Conservation (phyloP, 1,140 invertebrate species). For the Hermetia illucens region DNA sequence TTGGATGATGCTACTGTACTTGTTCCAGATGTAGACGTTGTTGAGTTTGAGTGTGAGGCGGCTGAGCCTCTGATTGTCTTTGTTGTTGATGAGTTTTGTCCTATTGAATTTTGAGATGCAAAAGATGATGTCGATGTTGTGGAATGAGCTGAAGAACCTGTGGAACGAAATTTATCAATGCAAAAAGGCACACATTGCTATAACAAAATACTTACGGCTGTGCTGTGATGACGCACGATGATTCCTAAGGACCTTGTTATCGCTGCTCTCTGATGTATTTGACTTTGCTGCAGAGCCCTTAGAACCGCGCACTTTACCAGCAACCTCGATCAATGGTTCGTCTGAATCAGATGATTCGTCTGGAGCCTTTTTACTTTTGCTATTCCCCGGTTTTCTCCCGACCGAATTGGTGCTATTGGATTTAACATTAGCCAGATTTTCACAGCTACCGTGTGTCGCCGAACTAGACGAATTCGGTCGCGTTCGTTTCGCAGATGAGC, state of each 20-base stretch:
- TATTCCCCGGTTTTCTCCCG: no score
- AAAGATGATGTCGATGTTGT: constrained; percentile 9
- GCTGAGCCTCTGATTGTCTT: neutral
- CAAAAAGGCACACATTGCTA: neutral
- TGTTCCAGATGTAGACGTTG: no score
- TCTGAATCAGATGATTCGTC: constrained; percentile 60
- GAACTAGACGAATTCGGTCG: constrained; percentile 1
- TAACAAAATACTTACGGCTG: constrained; percentile 14
- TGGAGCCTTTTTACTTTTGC: constrained; percentile 29
- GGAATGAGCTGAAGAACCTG: neutral
- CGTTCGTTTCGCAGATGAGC: no score
- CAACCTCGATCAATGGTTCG: constrained; percentile 57
- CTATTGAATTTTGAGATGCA: constrained; percentile 9
- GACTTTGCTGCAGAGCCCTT: constrained; percentile 13
- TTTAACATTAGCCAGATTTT: neutral
- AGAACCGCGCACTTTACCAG: constrained; percentile 47
- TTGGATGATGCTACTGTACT: no score
- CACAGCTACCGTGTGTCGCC: constrained; percentile 4
- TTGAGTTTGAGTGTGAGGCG: constrained; percentile 3
- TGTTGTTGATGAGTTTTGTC: constrained; percentile 12
- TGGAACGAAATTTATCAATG: neutral
- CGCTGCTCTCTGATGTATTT: constrained; percentile 1
- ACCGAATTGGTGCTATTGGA: no score
- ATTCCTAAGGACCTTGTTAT: constrained; percentile 11
- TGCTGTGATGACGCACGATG: constrained; percentile 18